phyloP scores from a whole-genome alignment of 2,888 invertebrate species.

The Anorthoa munda region DNA sequence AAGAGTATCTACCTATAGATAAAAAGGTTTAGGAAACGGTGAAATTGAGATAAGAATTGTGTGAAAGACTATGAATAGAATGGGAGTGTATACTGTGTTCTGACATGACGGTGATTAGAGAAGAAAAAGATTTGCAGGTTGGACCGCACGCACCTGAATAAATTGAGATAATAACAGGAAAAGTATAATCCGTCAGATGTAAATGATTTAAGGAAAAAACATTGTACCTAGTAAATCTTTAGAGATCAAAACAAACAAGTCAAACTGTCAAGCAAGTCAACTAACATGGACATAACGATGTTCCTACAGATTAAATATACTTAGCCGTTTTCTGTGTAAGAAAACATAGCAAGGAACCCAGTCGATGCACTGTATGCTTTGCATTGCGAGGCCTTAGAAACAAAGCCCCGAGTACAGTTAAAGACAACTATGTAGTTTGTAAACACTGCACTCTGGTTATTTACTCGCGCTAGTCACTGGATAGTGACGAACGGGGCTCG shows the following conservation, averaged over 20 bases:
- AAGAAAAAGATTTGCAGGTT: too few species aligned
- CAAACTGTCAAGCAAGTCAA: neutral
- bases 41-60: neutral
- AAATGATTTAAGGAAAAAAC: too few species aligned
- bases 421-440: conserved; percentile 46
- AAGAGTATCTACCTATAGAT: neutral
- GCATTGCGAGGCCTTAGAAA: conserved; percentile 37
- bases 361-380: conserved; percentile 28
- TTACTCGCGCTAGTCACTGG: conserved; percentile 45
- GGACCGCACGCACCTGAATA: too few species aligned
- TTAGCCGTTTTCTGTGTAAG: conserved; percentile 34
- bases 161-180: neutral
- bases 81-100: neutral
- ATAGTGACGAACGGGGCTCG: conserved; percentile 23
- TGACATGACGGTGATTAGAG: neutral
- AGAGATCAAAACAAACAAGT: too few species aligned
- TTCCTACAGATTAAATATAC: conserved; percentile 32
- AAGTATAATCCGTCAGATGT: too few species aligned
- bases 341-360: conserved; percentile 35
- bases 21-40: neutral
- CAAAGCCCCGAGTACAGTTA: conserved; percentile 51
- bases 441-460: conserved; percentile 52
- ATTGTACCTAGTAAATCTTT: too few species aligned
- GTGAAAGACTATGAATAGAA: neutral
- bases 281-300: neutral